phyloP scores from a whole-genome alignment of 37 sponge, comb jelly and placozoan species.

The Agelas oroides region DNA sequence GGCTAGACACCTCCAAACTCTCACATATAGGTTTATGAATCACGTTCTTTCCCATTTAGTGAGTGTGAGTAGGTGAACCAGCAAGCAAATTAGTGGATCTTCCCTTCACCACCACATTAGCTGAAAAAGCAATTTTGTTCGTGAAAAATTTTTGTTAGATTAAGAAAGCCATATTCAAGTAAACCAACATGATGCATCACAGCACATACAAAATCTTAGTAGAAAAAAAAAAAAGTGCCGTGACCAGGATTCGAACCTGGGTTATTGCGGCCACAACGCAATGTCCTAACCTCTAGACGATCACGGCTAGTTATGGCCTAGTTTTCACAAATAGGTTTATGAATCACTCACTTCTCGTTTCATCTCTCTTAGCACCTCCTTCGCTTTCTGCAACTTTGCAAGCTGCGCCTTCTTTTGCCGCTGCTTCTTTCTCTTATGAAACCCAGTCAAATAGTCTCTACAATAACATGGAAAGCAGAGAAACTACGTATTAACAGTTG shows the following conservation, averaged over 20 bases:
- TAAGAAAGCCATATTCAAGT: too few species aligned
- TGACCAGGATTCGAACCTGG: constrained; percentile 97
- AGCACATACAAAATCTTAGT: neutral
- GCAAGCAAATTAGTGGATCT: too few species aligned
- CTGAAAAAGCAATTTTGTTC: too few species aligned
- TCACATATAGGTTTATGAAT: too few species aligned
- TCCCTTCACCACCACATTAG: too few species aligned
- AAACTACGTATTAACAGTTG: too few species aligned
- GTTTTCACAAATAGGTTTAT: too few species aligned
- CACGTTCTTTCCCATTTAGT: neutral
- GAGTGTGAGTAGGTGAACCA: too few species aligned
- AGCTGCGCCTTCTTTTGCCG: constrained; percentile 38
- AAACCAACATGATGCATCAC: too few species aligned
- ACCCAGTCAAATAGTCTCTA: constrained; percentile 63
- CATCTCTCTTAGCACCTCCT: constrained; percentile 14
- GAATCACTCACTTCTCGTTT: neutral
- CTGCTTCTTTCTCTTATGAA: constrained; percentile 53
- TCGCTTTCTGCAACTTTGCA: constrained; percentile 22
- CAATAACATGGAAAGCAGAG: too few species aligned
- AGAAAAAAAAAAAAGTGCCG: constrained; percentile 82
- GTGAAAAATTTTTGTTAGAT: too few species aligned
- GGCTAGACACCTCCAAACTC: constrained; percentile 18
- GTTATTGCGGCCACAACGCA: constrained; percentile 96
- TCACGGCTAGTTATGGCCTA: constrained; percentile 58
- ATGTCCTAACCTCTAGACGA: constrained; percentile 95